Base-by-base conservation (phyloP, 2,113 vertebrate species). In the Oncorhynchus nerka region DNA sequence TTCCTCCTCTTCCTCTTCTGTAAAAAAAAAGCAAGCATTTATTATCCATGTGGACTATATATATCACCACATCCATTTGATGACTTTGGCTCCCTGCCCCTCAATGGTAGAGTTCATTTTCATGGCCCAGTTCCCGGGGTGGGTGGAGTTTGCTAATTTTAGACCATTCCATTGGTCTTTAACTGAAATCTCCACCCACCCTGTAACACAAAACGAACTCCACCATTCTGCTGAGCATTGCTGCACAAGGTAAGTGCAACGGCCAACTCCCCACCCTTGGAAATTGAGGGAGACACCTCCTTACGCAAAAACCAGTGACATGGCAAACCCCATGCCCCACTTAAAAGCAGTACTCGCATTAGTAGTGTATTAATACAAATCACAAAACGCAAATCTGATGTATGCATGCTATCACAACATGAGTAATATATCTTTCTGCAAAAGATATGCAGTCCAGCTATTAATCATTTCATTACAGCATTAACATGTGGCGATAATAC, bases 1-100 rank as follows among this genome's bases (percentile, higher is more conserved):
- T 4, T 95, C 95, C 0, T 95, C 86, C 0, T 89, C 87, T 0
- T 86, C 90, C 0, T 95, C 95, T 75, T 94, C 94, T 81, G 93
- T 91, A 93, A 75, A 28, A 80, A 24, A 22, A 16, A 49, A 49
- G n/a, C 4, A 22, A 20, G 45, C 34, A 45, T 49, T 45, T 32
- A 12, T 22, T 70, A 45, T 15, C 22, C 68, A 34, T 28, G 20
- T 45, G 32, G 34, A 34, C 20, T 22, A 69, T 8, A 69, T 8
- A 70, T 45, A 28, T 3, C 45, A 26, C 68, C 45, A 15, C 49
- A 70, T 49, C 49, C 64, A 28, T 48, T 4, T 15, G 74, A 69
- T 26, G 28, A 9, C 48, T 55, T 55, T 19, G 51, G 51, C 51
- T 55, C 13, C 51, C 51, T 55, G 51, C 51, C 16, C 51, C 51